These are phyloP conservation scores for Tokudaia muenninki DNA, from an alignment of 2,797 vertebrate species.

Conservation along the genomic window DNA sequence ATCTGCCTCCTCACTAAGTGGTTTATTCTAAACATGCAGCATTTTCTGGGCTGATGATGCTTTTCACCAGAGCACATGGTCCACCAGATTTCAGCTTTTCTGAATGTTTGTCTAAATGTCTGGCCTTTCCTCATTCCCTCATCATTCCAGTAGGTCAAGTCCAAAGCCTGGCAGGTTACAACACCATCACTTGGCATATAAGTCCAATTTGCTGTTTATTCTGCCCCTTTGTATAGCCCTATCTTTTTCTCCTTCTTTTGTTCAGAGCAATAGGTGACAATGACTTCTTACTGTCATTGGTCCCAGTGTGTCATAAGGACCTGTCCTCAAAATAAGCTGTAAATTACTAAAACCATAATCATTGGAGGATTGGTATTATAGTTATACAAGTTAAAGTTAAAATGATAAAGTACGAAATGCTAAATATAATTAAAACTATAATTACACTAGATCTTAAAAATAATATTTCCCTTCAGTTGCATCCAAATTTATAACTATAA, in stretches of 20 bases:
- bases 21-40: background rate
- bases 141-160: background rate
- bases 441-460: background rate
- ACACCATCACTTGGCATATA: background rate
- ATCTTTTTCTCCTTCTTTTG: background rate
- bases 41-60: background rate
- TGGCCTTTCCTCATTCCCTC: background rate
- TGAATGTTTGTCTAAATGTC: background rate
- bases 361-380: background rate
- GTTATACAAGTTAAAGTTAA: background rate
- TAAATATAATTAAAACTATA: background rate
- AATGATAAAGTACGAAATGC: background rate
- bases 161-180: background rate
- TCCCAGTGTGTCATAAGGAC: background rate
- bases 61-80: background rate
- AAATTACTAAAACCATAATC: background rate
- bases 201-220: background rate
- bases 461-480: constrained; percentile 3
- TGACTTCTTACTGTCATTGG: background rate
- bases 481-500: constrained; percentile 33
- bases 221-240: background rate
- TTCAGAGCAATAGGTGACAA: background rate
- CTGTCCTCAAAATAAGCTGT: background rate
- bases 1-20: background rate
- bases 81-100: background rate